Conservation (phyloP, 2,113 vertebrate species). For the Antigone vipio region DNA sequence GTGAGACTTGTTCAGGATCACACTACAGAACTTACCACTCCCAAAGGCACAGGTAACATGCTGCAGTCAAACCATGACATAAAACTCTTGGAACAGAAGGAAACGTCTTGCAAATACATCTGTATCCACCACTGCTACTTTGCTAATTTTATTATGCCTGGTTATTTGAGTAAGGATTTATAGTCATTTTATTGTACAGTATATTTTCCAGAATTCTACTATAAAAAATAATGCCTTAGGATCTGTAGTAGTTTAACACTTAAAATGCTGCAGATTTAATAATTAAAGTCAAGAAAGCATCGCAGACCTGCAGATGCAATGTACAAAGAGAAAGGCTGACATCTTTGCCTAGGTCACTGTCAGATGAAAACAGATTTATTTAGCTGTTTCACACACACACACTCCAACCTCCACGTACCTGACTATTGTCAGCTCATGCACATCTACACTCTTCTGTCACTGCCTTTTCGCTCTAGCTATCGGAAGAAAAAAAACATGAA, state of each 20-base stretch:
- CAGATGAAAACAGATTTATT: not conserved
- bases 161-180: not conserved
- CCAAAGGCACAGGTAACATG: not conserved
- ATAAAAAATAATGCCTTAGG: not conserved
- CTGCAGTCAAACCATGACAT: not conserved
- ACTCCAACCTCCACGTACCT: not conserved
- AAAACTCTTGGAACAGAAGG: not conserved
- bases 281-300: not conserved
- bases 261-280: not conserved
- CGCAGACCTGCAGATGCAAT: not conserved
- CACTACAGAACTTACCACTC: not conserved
- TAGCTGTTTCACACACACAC: not conserved
- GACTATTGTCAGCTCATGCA: not conserved
- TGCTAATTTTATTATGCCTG: not conserved
- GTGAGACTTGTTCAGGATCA: not conserved
- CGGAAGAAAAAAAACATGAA: not conserved
- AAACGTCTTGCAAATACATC: not conserved
- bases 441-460: not conserved
- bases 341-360: not conserved
- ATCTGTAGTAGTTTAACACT: not conserved
- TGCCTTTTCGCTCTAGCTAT: not conserved
- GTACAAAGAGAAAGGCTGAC: not conserved
- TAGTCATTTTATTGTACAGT: not conserved
- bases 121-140: not conserved
- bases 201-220: not conserved